These are phyloP conservation scores for Linepithema humile DNA, from an alignment of 1,140 invertebrate species.

Conservation along the genomic window DNA sequence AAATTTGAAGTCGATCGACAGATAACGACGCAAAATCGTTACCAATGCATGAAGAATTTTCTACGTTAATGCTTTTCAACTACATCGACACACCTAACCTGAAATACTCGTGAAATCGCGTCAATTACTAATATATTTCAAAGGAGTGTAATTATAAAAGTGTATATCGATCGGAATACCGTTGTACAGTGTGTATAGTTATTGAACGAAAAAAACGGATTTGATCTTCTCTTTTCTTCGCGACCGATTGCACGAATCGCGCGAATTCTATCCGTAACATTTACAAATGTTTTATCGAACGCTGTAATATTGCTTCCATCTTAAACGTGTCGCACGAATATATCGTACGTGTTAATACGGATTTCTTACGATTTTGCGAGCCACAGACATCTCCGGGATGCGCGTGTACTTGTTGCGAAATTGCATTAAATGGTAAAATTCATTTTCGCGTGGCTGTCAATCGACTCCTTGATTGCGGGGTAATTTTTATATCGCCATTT, in stretches of 20 bases:
- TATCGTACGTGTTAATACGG: conserved; percentile 1
- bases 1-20: not conserved
- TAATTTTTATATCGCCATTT: too few relatives aligned
- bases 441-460: not conserved
- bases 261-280: conserved; percentile 5
- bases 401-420: conserved; percentile 7
- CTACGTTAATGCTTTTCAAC: conserved; percentile 7
- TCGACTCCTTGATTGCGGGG: not conserved
- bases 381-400: conserved; percentile 1
- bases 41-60: not conserved
- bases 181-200: conserved; percentile 43
- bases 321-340: conserved; percentile 16
- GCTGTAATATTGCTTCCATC: conserved; percentile 52
- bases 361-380: conserved; percentile 27
- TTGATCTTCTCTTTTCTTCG: conserved; percentile 10
- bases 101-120: conserved; percentile 27
- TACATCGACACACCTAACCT: not conserved
- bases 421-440: conserved; percentile 15
- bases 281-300: conserved; percentile 16
- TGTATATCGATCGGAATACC: not conserved
- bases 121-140: conserved; percentile 52
- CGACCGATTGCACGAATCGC: not conserved
- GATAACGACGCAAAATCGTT: not conserved
- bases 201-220: not conserved
- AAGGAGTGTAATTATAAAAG: conserved; percentile 32